phyloP scores from a whole-genome alignment of 2,113 vertebrate species.

The Hassar affinis region DNA sequence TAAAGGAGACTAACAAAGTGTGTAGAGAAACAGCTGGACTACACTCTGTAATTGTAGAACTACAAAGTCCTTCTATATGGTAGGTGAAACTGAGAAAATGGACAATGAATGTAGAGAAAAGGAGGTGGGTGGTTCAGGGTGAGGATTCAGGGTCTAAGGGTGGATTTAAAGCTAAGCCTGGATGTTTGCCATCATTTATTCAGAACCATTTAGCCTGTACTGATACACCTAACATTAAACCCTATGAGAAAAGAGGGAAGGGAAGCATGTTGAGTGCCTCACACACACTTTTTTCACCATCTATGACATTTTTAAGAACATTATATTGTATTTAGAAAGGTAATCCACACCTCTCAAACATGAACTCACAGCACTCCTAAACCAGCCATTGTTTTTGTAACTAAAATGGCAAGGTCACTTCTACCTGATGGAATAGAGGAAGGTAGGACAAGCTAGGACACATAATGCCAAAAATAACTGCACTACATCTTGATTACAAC shows the following conservation, averaged over 20 bases:
- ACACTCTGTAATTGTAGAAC: no score
- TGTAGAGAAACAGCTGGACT: no score
- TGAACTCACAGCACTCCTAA: conserved; percentile 4
- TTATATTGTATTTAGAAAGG: neutral
- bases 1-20: no score
- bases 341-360: neutral
- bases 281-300: neutral
- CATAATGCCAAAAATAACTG: conserved; percentile 12
- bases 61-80: no score
- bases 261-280: conserved; percentile 7
- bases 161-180: neutral
- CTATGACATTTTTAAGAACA: neutral
- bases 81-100: no score
- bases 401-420: neutral
- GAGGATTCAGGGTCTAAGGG: neutral
- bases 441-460: neutral
- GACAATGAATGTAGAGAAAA: no score
- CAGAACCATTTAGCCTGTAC: conserved; percentile 25
- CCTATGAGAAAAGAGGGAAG: conserved; percentile 19
- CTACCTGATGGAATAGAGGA: neutral
- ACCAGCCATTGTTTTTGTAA: neutral
- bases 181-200: conserved; percentile 11
- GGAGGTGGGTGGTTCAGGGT: no score
- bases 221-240: conserved; percentile 22
- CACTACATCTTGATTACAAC: conserved; percentile 15